Evolutionary conservation across 2,888 invertebrate genomes (phyloP).

Genomic region (Notodonta ziczac): DNA sequence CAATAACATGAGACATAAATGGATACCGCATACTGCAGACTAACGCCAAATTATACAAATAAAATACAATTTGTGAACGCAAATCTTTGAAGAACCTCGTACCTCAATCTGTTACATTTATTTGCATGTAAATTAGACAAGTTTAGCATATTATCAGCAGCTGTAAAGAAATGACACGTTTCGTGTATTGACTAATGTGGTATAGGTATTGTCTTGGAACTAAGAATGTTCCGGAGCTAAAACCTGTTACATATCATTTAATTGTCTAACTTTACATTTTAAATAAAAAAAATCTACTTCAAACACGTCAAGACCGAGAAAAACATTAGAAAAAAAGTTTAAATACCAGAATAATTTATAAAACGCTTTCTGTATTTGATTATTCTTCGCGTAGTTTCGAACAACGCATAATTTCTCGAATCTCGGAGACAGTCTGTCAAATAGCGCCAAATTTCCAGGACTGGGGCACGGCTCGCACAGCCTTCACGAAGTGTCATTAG

Average conservation of each 20-base stretch:
- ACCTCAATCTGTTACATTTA: slow-evolving; percentile 75
- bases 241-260: background rate
- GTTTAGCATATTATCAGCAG: slow-evolving; percentile 51
- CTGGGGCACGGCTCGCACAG: slow-evolving; percentile 43
- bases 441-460: slow-evolving; percentile 35
- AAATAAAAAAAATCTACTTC: too few relatives aligned
- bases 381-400: slow-evolving; percentile 19
- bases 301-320: background rate
- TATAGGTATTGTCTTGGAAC: background rate
- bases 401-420: slow-evolving; percentile 50
- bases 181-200: slow-evolving; percentile 10
- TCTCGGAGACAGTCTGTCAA: slow-evolving; percentile 47
- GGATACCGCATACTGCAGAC: slow-evolving; percentile 12
- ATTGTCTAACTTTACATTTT: too few relatives aligned
- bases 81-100: slow-evolving; percentile 52
- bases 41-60: slow-evolving; percentile 64
- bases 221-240: background rate
- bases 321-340: background rate
- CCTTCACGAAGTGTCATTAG: slow-evolving; percentile 70
- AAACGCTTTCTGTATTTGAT: background rate
- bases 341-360: background rate
- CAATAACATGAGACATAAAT: slow-evolving; percentile 41
- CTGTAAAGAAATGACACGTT: slow-evolving; percentile 47
- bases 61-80: slow-evolving; percentile 61
- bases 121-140: slow-evolving; percentile 74